A percentile compares a stretch with the other conserved stretches of the same genome.
Conservation (phyloP, 2,797 vertebrate genomes). For the Chiloscyllium punctatum region DNA sequence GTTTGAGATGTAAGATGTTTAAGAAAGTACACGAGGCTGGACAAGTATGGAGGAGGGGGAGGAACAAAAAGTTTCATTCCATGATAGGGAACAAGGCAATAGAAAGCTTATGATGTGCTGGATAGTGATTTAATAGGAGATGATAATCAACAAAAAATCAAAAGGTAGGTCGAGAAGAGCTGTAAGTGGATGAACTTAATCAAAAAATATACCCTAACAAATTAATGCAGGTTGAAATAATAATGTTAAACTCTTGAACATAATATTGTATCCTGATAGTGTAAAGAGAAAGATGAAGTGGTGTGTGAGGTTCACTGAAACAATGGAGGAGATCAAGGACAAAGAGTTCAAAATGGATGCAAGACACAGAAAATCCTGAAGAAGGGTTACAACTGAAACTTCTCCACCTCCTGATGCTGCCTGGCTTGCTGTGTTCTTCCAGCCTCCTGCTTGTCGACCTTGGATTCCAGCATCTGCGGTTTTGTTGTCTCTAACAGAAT, state of each 20-base stretch:
- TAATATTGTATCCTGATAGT: neutral
- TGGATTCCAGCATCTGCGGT: too few species aligned
- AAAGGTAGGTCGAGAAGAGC: neutral
- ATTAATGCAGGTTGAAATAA: neutral
- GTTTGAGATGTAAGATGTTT: neutral
- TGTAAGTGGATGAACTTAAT: neutral
- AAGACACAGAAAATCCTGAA: neutral
- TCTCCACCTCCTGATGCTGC: too few species aligned
- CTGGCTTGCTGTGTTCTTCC: too few species aligned
- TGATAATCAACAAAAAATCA: neutral
- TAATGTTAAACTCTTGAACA: neutral
- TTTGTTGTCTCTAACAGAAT: too few species aligned
- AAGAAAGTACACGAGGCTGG: neutral
- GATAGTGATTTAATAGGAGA: neutral
- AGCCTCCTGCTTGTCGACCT: too few species aligned
- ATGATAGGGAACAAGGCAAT: neutral
- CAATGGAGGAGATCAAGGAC: neutral
- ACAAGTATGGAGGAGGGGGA: neutral
- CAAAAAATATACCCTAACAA: neutral
- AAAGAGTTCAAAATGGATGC: too few species aligned
- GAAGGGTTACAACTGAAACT: too few species aligned
- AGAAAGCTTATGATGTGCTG: neutral
- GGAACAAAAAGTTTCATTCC: too few species aligned
- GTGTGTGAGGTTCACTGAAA: too few species aligned
- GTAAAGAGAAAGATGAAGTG: neutral